Evolutionary conservation across 2,113 vertebrate species (phyloP), one percentile per base, ranked within the genome.

Genomic region (Epinephelus cyanopodus): DNA sequence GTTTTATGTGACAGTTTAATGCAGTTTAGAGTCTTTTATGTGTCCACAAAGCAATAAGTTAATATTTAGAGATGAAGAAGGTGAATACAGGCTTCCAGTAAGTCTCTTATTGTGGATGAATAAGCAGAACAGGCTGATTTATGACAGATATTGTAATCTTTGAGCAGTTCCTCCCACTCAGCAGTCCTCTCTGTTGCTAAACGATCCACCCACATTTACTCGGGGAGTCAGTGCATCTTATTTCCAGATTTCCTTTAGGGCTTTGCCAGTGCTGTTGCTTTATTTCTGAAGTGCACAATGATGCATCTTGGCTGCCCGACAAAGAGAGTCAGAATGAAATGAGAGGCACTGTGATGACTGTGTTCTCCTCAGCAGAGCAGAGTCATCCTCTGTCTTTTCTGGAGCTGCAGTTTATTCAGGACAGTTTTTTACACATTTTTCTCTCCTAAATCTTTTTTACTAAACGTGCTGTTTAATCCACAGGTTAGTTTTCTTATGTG

Each of bases 101-200:
- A 63, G 37, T 71, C 64, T 68, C 27, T 79, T 15, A 50, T 47
- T 58, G 63, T 48, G 77, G 73, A 73, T 74, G 79, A 82, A 82
- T 60, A 57, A 77, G 74, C 71, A 70, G 81, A 81, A 80, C 39
- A 68, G 45, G 53, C 77, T 29, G 80, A 89, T 89, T 87, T 69
- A 73, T 50, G 85, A 60, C 39, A 7, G 83, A 85, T 85, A 82
- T 68, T 85, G 73, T 78, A 58, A 82, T 89, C 81, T 77, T 69
- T 25, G 12, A 85, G 70, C 17, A 6, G 84, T 81, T 87, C 71
- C 63, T 82, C 90, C 90, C 80, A 85, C 90, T 86, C 80, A 79
- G 77, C 68, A 23, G 25, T 65, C 58, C 50, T 39, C 68, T 83
- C 72, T 65, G 12, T 52, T 42, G 65, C 90, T 79, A 70, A 83